A percentile compares a stretch with the other conserved stretches of the same genome.
Evolutionary conservation across 2,113 vertebrate species (phyloP).

Genomic region (Antechinus stuartii): DNA sequence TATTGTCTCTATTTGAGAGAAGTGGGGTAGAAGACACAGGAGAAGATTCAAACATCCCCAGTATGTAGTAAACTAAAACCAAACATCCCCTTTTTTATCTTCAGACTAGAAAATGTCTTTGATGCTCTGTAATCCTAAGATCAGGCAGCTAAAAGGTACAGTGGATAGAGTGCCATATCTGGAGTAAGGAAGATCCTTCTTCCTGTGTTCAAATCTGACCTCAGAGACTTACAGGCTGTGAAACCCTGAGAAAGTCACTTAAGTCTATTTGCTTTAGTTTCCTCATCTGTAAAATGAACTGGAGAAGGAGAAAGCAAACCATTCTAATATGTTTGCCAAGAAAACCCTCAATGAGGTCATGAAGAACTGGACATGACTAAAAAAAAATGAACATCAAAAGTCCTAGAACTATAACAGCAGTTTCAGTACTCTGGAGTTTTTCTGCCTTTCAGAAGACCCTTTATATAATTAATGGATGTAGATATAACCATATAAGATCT

Average conservation of each 20-base stretch:
- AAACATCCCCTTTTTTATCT: not conserved
- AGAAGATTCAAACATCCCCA: not conserved
- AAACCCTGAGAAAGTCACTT: not conserved
- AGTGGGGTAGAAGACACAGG: not conserved
- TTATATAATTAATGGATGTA: conserved; percentile 57
- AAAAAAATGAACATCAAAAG: no score
- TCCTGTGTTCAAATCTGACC: not conserved
- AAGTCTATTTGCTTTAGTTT: not conserved
- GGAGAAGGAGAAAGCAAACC: not conserved
- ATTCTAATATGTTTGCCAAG: not conserved
- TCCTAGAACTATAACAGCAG: not conserved
- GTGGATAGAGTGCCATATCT: no score
- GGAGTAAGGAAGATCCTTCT: not conserved
- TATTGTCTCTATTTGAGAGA: not conserved
- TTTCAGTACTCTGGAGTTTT: conserved; percentile 13
- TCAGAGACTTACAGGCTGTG: not conserved
- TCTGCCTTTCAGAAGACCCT: conserved; percentile 39
- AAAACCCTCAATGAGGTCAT: conserved; percentile 23
- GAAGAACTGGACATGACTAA: no score
- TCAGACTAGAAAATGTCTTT: not conserved
- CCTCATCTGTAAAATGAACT: not conserved
- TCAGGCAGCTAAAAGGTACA: not conserved
- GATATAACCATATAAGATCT: conserved; percentile 42
- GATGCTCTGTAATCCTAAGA: not conserved
- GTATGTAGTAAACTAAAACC: not conserved